phyloP scores from a whole-genome alignment of 1,140 invertebrate genomes.

The Drosophila kikkawai region DNA sequence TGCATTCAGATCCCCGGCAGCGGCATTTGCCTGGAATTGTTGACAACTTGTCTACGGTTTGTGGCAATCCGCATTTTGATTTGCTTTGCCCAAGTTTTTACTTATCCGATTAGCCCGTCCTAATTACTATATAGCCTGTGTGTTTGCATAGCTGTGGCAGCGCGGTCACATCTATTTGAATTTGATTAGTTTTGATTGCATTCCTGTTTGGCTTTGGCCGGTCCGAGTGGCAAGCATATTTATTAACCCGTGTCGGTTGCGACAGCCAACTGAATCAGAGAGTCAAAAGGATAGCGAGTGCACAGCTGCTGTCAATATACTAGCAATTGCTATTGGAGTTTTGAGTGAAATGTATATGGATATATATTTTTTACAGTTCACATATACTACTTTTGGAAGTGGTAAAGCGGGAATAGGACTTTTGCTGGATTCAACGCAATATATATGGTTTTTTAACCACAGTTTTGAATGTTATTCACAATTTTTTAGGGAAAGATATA shows the following conservation, averaged over 20 bases:
- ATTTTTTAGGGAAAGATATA: too few species aligned
- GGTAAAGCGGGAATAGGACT: background rate
- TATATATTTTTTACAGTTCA: background rate
- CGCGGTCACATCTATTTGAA: conserved; percentile 29
- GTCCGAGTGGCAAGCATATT: conserved; percentile 1
- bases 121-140: conserved; percentile 39
- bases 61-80: conserved; percentile 62
- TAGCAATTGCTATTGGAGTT: background rate
- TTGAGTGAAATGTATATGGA: background rate
- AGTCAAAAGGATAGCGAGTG: background rate
- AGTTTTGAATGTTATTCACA: too few species aligned
- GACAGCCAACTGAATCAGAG: background rate
- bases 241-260: conserved; percentile 20
- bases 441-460: background rate
- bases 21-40: conserved; percentile 39
- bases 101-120: conserved; percentile 32
- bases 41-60: conserved; percentile 38
- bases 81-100: conserved; percentile 43
- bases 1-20: conserved; percentile 22
- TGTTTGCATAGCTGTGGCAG: conserved; percentile 15
- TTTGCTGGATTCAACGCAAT: background rate
- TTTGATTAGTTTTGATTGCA: conserved; percentile 37
- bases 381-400: background rate
- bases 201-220: conserved; percentile 13
- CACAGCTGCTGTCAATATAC: background rate